Conservation (phyloP, 2,113 vertebrate genomes). For the Lophius piscatorius region DNA sequence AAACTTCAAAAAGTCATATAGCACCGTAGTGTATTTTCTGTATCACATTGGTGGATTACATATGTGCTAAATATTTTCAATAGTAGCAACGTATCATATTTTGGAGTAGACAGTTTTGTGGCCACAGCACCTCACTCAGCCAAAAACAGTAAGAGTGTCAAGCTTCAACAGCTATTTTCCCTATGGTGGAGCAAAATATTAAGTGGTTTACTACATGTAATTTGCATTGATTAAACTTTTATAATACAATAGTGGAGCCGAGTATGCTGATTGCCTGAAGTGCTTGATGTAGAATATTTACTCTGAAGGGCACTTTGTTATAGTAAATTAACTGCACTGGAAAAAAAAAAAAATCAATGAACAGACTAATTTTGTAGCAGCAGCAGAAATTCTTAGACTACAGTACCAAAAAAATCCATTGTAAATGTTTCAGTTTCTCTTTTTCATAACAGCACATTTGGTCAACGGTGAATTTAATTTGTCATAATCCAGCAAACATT, state of each 20-base stretch:
- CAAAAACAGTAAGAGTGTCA: constrained; percentile 18
- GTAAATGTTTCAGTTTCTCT: too few relatives aligned
- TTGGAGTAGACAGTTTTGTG: constrained; percentile 11
- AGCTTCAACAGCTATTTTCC: constrained; percentile 37
- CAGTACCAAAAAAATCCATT: too few relatives aligned
- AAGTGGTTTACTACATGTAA: constrained; percentile 62
- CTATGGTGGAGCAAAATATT: constrained; percentile 56
- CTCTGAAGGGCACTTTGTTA: constrained; percentile 74
- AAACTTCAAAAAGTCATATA: constrained; percentile 85
- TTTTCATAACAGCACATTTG: not conserved
- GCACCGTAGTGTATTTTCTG: too few relatives aligned
- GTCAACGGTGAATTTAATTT: not conserved
- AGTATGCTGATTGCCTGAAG: constrained; percentile 70
- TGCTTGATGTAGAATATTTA: constrained; percentile 65
- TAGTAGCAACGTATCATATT: too few relatives aligned
- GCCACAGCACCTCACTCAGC: constrained; percentile 6
- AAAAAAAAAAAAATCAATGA: constrained; percentile 51
- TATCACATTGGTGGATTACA: too few relatives aligned
- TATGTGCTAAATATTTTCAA: too few relatives aligned
- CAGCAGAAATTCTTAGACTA: not conserved
- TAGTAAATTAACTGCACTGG: constrained; percentile 65
- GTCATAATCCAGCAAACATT: not conserved
- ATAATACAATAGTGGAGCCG: constrained; percentile 61
- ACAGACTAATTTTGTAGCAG: constrained; percentile 18
- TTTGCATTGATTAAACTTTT: constrained; percentile 81